Evolutionary conservation across 1,140 invertebrate species (phyloP), one percentile per base, ranked within the genome.

Genomic region (Drosophila nebulosa): DNA sequence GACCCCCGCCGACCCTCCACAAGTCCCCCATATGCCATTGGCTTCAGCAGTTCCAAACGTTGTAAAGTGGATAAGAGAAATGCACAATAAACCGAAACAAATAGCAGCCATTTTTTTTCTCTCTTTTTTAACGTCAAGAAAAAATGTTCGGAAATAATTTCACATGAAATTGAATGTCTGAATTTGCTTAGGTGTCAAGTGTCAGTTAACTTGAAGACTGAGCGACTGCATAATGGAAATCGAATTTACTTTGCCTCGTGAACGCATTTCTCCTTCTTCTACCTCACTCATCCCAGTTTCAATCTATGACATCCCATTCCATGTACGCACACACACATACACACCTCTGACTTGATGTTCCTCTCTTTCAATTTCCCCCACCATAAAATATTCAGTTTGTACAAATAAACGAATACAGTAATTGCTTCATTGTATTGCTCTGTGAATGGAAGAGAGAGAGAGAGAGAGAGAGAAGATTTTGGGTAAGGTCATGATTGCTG

Each of bases 121-220:
- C 26, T 30, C 7, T 30, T 24, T 39, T 56, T 36, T 16, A 16
- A 26, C 42, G 52, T 53, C 46, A 60, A 36, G 55, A 65, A 52
- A 76, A 74, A 74, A 74, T 65, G 60, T 69, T 74, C 39, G 53
- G 58, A 74, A 77, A 77, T 74, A 77, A 77, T 77, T 77, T 77
- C 71, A 77, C 74, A 77, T 77, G 71, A 74, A 77, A 77, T 77
- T 74, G 74, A 77, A 77, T 77, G 74, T 74, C 74, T 77, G 71
- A 77, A 66, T 77, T 77, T 77, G 74, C 74, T 77, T 74, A 77
- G 74, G 74, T 77, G 74, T 77, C 74, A 77, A 74, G 74, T 77
- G 74, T 77, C 74, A 77, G 74, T 77, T 74, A 70, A 77, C 66
- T 77, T 77, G 74, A 77, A 77, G 74, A 66, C 74, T 62, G 71